Evolutionary conservation across 2,113 vertebrate genomes (phyloP).

Genomic region (Syngnathus scovelli): DNA sequence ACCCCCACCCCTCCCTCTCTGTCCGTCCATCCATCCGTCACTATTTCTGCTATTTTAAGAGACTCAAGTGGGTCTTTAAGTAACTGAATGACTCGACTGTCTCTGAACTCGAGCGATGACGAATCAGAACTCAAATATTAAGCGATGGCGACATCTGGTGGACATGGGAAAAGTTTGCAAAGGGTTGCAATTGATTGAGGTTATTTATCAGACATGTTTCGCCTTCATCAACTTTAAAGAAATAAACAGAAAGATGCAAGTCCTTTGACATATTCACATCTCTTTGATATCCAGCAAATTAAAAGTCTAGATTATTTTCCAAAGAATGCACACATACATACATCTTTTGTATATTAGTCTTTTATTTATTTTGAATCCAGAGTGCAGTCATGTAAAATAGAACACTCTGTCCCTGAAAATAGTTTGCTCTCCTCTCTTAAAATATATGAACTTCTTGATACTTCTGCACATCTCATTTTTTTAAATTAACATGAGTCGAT

Average conservation of each 20-base stretch:
- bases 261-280: no score
- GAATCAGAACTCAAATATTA: not conserved
- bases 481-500: conserved; percentile 44
- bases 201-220: no score
- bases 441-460: conserved; percentile 10
- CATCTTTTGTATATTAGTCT: not conserved
- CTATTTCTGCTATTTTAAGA: not conserved
- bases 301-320: not conserved
- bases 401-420: conserved; percentile 61
- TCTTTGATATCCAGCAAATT: no score
- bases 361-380: conserved; percentile 51
- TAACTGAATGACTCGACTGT: not conserved
- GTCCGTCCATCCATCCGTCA: not conserved
- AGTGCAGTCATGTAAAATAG: conserved; percentile 50
- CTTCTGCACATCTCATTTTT: not conserved
- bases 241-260: no score
- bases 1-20: no score
- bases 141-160: conserved; percentile 36
- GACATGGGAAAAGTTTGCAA: not conserved
- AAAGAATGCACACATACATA: not conserved
- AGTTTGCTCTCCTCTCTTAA: conserved; percentile 30
- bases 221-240: no score
- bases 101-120: not conserved
- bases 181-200: no score
- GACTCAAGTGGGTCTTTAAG: not conserved